phyloP scores from a whole-genome alignment of 2,797 vertebrate genomes.

The Acanthopagrus latus region DNA sequence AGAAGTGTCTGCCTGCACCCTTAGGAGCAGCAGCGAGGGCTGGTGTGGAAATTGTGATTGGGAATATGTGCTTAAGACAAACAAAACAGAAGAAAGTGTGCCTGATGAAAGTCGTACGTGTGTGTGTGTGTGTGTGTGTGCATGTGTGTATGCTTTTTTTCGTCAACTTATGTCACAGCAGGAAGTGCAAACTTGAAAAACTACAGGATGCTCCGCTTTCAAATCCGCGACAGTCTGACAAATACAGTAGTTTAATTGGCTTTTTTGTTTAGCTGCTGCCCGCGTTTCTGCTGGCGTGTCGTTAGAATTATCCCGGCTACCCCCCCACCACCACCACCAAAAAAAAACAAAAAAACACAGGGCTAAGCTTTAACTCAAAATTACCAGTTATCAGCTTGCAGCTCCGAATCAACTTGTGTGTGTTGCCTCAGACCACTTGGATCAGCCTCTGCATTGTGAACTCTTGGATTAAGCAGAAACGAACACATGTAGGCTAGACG shows the following conservation, averaged over 20 bases:
- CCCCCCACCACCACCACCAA: too few relatives aligned
- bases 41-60: conserved; percentile 86
- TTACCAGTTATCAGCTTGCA: conserved; percentile 23
- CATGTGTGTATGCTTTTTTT: conserved; percentile 33
- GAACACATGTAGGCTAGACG: conserved; percentile 65
- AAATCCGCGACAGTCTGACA: conserved; percentile 64
- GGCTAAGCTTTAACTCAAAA: conserved; percentile 39
- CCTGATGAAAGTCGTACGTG: conserved; percentile 78
- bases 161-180: conserved; percentile 73
- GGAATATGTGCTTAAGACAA: conserved; percentile 87
- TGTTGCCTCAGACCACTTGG: conserved; percentile 57
- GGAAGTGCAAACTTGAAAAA: conserved; percentile 73
- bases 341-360: conserved; percentile 5
- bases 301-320: conserved; percentile 41
- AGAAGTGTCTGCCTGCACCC: conserved; percentile 86
- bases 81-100: conserved; percentile 85
- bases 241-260: conserved; percentile 77
- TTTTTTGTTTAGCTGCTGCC: conserved; percentile 58
- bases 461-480: conserved; percentile 67
- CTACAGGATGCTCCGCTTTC: conserved; percentile 67
- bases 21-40: conserved; percentile 81
- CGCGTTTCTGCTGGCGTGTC: conserved; percentile 28
- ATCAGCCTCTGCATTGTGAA: conserved; percentile 63
- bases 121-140: conserved; percentile 25
- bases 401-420: conserved; percentile 54